phyloP scores from a whole-genome alignment of 2,113 vertebrate species.

The Pampusana beccarii region DNA sequence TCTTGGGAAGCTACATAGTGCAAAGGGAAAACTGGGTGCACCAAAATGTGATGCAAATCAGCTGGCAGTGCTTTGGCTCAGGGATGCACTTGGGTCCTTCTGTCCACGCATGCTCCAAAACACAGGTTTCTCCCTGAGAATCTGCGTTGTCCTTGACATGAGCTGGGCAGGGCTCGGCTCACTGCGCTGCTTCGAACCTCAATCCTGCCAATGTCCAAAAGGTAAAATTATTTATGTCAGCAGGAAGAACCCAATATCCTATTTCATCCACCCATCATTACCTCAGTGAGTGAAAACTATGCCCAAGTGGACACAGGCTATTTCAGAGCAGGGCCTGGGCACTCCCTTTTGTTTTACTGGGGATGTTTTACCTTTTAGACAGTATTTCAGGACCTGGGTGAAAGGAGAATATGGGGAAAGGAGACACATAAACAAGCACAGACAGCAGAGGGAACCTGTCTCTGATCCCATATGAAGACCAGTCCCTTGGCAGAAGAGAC shows the following conservation, averaged over 20 bases:
- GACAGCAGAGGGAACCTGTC: background rate
- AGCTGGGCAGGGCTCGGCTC: background rate
- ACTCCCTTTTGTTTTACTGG: background rate
- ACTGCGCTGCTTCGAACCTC: background rate
- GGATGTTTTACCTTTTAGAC: background rate
- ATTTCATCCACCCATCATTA: background rate
- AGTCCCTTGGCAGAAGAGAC: background rate
- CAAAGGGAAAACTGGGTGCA: background rate
- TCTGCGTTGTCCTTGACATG: background rate
- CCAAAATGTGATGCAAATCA: background rate
- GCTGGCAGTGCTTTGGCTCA: background rate
- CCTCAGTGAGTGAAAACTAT: background rate
- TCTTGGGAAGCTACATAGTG: background rate
- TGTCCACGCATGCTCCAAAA: rapidly evolving
- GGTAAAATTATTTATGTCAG: background rate
- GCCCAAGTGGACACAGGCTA: background rate
- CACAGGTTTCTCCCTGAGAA: background rate
- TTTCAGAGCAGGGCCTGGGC: background rate
- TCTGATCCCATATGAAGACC: background rate
- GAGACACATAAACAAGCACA: background rate
- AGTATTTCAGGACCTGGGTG: background rate
- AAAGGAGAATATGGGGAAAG: background rate
- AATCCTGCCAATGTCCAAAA: background rate
- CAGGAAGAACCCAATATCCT: background rate
- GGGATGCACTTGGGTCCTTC: background rate